Conservation (phyloP, 2,888 invertebrate species). For the Papilio gigon region DNA sequence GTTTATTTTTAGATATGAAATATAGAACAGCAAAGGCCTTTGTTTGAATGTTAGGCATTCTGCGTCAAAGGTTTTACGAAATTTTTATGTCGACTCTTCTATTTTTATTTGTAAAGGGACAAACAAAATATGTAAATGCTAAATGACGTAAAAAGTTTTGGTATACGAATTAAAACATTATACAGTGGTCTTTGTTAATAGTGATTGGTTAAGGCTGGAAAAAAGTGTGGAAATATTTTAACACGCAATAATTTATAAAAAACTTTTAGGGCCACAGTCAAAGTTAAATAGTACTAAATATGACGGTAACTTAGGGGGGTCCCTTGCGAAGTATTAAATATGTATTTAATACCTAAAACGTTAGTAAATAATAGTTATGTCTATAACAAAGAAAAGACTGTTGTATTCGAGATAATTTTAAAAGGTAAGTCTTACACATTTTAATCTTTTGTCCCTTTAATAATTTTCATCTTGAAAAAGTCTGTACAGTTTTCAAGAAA, state of each 20-base stretch:
- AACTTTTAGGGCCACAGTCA: too few relatives aligned
- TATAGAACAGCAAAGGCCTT: neutral
- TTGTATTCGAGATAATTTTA: neutral
- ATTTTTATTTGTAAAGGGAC: neutral
- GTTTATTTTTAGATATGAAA: conserved; percentile 3
- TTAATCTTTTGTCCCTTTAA: conserved; percentile 14
- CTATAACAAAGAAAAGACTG: neutral
- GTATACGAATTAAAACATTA: neutral
- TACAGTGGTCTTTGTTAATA: too few relatives aligned
- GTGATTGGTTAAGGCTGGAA: too few relatives aligned
- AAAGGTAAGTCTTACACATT: conserved; percentile 8
- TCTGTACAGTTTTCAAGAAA: conserved; percentile 17
- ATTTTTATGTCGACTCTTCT: neutral
- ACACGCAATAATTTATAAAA: too few relatives aligned
- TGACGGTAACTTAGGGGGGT: too few relatives aligned
- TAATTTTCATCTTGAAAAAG: conserved; percentile 21
- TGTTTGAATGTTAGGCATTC: neutral
- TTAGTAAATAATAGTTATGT: neutral
- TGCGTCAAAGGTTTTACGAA: conserved; percentile 9
- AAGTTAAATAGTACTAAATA: too few relatives aligned
- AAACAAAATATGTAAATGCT: neutral
- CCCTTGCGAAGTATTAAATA: neutral
- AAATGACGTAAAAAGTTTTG: neutral
- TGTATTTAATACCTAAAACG: neutral
- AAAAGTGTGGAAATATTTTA: too few relatives aligned